Conservation (phyloP, 1,140 invertebrate species). For the Stegodyphus dumicola region DNA sequence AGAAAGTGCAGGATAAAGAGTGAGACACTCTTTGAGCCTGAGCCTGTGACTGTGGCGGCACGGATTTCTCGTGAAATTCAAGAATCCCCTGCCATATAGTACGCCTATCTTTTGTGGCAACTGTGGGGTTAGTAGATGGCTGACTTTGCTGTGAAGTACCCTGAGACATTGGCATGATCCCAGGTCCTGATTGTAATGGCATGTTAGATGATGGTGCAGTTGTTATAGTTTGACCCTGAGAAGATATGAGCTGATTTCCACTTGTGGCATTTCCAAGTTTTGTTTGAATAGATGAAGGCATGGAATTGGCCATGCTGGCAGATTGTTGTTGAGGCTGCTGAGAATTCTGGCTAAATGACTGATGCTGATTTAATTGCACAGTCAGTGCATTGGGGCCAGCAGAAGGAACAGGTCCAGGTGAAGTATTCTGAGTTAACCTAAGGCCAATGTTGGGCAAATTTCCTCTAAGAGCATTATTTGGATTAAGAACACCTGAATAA, state of each 20-base stretch:
- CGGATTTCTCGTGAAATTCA: constrained; percentile 90
- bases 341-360: constrained; percentile 31
- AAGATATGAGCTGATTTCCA: constrained; percentile 31
- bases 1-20: constrained; percentile 73
- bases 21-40: constrained; percentile 80
- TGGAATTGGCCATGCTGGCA: background rate
- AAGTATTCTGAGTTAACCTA: constrained; percentile 5
- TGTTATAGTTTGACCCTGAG: constrained; percentile 34
- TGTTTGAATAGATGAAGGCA: constrained; percentile 32
- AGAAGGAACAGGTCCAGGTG: constrained; percentile 4
- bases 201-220: constrained; percentile 24
- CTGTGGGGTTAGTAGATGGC: constrained; percentile 29
- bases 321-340: constrained; percentile 13
- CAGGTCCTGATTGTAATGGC: constrained; percentile 13
- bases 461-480: background rate
- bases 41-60: constrained; percentile 72
- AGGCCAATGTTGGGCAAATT: constrained; percentile 12
- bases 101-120: constrained; percentile 53
- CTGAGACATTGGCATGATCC: constrained; percentile 25
- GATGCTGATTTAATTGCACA: constrained; percentile 26
- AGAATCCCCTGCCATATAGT: constrained; percentile 85
- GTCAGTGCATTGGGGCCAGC: constrained; percentile 14
- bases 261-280: constrained; percentile 28
- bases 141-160: constrained; percentile 39
- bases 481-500: constrained; percentile 27